Conservation (phyloP, 2,797 vertebrate species). For the Naso thynnoides region DNA sequence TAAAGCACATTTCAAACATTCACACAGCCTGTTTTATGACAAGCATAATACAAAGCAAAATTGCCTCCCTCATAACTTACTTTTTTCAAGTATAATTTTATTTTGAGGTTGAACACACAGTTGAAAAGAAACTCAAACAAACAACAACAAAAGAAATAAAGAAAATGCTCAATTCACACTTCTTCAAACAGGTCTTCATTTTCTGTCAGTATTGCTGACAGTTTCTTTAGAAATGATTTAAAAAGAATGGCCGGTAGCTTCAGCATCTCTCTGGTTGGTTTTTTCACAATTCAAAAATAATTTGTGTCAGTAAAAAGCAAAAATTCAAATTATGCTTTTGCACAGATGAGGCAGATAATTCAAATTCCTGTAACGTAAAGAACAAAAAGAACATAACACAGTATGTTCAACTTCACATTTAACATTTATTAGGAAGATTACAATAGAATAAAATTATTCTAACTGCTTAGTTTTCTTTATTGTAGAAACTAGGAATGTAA, state of each 20-base stretch:
- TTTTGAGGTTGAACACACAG: neutral
- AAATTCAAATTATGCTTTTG: neutral
- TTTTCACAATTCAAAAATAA: neutral
- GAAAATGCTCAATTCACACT: neutral
- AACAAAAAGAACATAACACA: neutral
- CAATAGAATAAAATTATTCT: neutral
- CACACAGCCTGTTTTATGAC: conserved; percentile 19
- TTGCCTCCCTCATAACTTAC: conserved; percentile 10
- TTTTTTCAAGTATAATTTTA: conserved; percentile 8
- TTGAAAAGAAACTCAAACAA: conserved; percentile 14
- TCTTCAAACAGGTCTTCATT: neutral
- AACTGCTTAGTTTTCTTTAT: neutral
- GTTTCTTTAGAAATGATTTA: neutral
- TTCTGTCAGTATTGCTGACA: neutral
- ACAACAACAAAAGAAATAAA: neutral
- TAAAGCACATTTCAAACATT: conserved; percentile 21
- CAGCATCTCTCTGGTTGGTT: neutral
- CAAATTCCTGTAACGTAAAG: neutral
- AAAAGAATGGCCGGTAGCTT: neutral
- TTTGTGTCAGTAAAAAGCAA: neutral
- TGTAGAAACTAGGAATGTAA: neutral
- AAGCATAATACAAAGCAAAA: conserved; percentile 24
- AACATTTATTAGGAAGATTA: neutral
- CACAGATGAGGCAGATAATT: neutral
- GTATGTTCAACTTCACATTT: neutral